A percentile compares a stretch with the other conserved stretches of the same genome.
phyloP scores from a whole-genome alignment of 2,797 vertebrate genomes.

The Sebastes aleutianus region DNA sequence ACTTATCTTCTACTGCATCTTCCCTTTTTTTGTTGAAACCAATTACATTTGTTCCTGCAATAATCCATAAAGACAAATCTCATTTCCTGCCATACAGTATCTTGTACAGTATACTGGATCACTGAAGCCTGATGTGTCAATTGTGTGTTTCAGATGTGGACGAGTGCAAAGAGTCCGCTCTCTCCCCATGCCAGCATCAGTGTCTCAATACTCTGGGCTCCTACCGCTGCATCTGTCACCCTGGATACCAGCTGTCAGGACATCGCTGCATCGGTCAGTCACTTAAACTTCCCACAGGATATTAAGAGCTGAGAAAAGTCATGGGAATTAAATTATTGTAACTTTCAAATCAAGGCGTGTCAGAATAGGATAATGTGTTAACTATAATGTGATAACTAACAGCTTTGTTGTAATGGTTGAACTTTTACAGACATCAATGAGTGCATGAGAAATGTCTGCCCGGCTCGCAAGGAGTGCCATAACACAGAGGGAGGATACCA shows the following conservation, averaged over 20 bases:
- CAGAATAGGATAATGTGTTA: background rate
- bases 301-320: background rate
- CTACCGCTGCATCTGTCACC: constrained; percentile 83
- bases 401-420: background rate
- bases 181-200: constrained; percentile 86
- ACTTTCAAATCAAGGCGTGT: background rate
- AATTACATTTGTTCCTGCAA: background rate
- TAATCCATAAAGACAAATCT: background rate
- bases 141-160: constrained; percentile 82
- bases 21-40: background rate
- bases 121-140: background rate
- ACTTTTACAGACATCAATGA: constrained; percentile 83
- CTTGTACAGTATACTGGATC: background rate
- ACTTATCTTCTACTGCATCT: background rate
- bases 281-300: background rate
- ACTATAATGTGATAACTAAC: background rate
- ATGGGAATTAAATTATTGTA: background rate
- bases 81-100: background rate
- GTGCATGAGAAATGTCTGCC: constrained; percentile 82
- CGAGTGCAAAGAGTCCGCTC: constrained; percentile 84
- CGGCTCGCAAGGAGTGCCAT: constrained; percentile 82
- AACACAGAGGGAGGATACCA: constrained; percentile 87
- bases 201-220: constrained; percentile 87
- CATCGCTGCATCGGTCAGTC: constrained; percentile 83
- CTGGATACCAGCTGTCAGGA: constrained; percentile 84